phyloP scores from a whole-genome alignment of 2,113 vertebrate species.

The Leptocoma aspasia region DNA sequence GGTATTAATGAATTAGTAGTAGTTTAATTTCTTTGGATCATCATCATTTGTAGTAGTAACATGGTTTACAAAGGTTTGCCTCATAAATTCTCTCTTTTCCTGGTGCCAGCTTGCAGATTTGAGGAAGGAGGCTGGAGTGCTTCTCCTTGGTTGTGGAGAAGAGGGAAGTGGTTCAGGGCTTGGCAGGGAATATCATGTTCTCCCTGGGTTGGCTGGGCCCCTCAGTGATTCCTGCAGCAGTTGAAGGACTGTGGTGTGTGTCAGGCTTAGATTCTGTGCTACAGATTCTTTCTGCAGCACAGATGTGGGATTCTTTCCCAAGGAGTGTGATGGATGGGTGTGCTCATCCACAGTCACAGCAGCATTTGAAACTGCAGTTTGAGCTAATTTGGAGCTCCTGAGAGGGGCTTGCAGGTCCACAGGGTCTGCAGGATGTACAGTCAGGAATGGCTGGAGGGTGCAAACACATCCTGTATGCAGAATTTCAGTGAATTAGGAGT shows the following conservation, averaged over 20 bases:
- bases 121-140: not conserved
- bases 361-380: accelerated
- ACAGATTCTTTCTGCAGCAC: too few species aligned
- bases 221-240: not conserved
- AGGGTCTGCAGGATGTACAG: not conserved
- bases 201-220: not conserved
- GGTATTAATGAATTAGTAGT: not conserved
- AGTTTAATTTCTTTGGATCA: not conserved
- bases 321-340: not conserved
- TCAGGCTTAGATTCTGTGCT: not conserved
- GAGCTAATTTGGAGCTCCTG: not conserved
- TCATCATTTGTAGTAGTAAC: not conserved
- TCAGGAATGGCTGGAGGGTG: not conserved
- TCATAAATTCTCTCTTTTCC: not conserved
- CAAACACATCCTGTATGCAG: not conserved
- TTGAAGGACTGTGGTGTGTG: not conserved
- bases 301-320: not conserved
- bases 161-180: not conserved
- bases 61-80: not conserved
- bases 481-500: not conserved
- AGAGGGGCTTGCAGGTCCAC: not conserved
- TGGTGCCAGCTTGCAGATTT: not conserved
- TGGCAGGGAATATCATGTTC: not conserved
- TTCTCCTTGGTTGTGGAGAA: not conserved
- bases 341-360: not conserved